A percentile compares a stretch with the other conserved stretches of the same genome.
Evolutionary conservation across 2,888 invertebrate species (phyloP).

Genomic region (Ametastegia equiseti): DNA sequence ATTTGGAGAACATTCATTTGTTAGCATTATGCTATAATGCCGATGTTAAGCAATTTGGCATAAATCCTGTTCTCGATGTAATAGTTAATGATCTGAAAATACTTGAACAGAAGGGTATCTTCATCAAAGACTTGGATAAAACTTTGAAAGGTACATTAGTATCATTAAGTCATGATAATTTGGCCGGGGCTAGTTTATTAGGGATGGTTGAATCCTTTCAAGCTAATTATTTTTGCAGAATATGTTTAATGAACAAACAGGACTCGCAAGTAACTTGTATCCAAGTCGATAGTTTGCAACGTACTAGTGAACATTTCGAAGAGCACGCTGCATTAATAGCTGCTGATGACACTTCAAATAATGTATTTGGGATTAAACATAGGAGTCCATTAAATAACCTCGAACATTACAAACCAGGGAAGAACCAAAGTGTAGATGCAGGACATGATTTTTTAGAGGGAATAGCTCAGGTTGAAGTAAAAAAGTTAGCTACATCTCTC

Average conservation of each 20-base stretch:
- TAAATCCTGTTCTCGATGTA: slow-evolving; percentile 29
- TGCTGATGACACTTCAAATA: slow-evolving; percentile 21
- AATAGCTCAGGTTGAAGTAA: slow-evolving; percentile 52
- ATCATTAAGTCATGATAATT: slow-evolving; percentile 34
- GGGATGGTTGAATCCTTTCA: slow-evolving; percentile 57
- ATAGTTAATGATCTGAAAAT: slow-evolving; percentile 52
- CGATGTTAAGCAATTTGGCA: slow-evolving; percentile 50
- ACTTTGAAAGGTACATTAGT: slow-evolving; percentile 53
- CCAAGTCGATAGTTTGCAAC: slow-evolving; percentile 33
- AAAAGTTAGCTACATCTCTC: slow-evolving; percentile 50
- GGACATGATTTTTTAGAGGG: slow-evolving; percentile 57
- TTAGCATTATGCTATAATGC: slow-evolving; percentile 53
- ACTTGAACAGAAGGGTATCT: slow-evolving; percentile 51
- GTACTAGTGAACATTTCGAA: slow-evolving; percentile 48
- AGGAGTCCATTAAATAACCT: slow-evolving; percentile 10
- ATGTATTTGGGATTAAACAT: slow-evolving; percentile 51
- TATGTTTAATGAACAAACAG: slow-evolving; percentile 49
- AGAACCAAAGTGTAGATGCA: slow-evolving; percentile 51
- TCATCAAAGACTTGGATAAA: slow-evolving; percentile 45
- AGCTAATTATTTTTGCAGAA: slow-evolving; percentile 54
- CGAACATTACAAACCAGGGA: slow-evolving; percentile 47
- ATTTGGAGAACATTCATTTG: slow-evolving; percentile 54
- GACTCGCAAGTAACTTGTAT: slow-evolving; percentile 49
- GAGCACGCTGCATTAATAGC: slow-evolving; percentile 27
- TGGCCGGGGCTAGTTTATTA: slow-evolving; percentile 52